Evolutionary conservation across 1,140 invertebrate genomes (phyloP).

Genomic region (Babylonia areolata): DNA sequence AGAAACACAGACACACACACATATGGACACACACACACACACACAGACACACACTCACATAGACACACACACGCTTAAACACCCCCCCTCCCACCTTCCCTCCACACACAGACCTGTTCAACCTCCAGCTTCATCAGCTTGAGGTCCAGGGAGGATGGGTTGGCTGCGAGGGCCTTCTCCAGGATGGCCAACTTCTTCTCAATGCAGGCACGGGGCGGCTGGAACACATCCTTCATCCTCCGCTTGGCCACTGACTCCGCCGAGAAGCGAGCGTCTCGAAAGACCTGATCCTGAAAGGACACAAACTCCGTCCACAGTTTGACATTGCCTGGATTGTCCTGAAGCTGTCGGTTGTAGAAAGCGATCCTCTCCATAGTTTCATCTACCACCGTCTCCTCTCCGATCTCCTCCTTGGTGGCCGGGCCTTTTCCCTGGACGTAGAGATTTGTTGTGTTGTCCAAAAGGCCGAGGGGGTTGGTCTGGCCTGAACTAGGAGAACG

Average conservation of each 20-base stretch:
- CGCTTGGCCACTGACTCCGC: constrained; percentile 41
- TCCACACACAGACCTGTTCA: no score
- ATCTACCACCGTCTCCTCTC: constrained; percentile 39
- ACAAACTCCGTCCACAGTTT: constrained; percentile 78
- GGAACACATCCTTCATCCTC: constrained; percentile 40
- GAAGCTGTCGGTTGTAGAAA: constrained; percentile 73
- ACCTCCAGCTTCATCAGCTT: constrained; percentile 74
- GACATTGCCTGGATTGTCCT: constrained; percentile 72
- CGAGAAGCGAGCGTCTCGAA: constrained; percentile 38
- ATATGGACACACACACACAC: no score
- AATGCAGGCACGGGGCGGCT: constrained; percentile 51
- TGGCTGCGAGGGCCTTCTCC: constrained; percentile 76
- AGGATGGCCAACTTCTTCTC: constrained; percentile 78
- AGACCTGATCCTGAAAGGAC: constrained; percentile 74
- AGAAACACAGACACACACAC: no score
- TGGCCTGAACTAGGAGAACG: not conserved
- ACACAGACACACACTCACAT: no score
- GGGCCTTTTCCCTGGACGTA: constrained; percentile 62
- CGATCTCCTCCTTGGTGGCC: constrained; percentile 26
- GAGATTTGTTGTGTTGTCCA: constrained; percentile 56
- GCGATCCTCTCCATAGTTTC: constrained; percentile 61
- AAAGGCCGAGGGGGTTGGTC: constrained; percentile 14
- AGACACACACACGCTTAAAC: no score
- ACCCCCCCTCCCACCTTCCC: no score
- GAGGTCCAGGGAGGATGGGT: constrained; percentile 73